These are phyloP conservation scores for Lipophrys pholis DNA, from an alignment of 2,113 vertebrate genomes.

Conservation along the genomic window DNA sequence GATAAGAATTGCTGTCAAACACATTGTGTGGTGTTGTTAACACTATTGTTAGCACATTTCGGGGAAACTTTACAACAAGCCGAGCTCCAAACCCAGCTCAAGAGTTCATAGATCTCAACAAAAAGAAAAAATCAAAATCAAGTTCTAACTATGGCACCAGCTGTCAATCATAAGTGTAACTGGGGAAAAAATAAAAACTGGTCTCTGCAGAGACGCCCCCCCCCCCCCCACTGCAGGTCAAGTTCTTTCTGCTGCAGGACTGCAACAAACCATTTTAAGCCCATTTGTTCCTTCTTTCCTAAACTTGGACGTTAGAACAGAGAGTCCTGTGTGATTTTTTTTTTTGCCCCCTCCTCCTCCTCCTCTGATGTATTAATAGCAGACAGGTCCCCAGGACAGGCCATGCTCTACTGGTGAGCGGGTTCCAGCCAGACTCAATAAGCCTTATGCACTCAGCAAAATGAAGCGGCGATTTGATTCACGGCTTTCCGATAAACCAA, in stretches of 20 bases:
- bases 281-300: constrained; percentile 6
- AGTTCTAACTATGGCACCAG: neutral
- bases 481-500: constrained; percentile 39
- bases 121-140: neutral
- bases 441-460: constrained; percentile 46
- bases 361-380: constrained; percentile 69
- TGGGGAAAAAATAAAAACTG: constrained; percentile 30
- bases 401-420: constrained; percentile 43
- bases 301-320: constrained; percentile 53
- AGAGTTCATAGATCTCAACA: constrained; percentile 5
- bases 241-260: constrained; percentile 12
- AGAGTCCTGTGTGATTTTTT: constrained; percentile 57
- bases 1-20: neutral
- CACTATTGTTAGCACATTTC: neutral
- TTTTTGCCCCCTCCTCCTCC: neutral
- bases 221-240: neutral
- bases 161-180: constrained; percentile 36
- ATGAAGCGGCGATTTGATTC: constrained; percentile 40
- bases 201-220: constrained; percentile 20
- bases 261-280: constrained; percentile 51
- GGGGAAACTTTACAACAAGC: neutral
- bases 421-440: constrained; percentile 59
- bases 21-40: too few species aligned
- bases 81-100: neutral
- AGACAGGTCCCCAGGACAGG: constrained; percentile 49